Evolutionary conservation across 2,113 vertebrate genomes (phyloP).

Genomic region (Chloroceryle aenea): DNA sequence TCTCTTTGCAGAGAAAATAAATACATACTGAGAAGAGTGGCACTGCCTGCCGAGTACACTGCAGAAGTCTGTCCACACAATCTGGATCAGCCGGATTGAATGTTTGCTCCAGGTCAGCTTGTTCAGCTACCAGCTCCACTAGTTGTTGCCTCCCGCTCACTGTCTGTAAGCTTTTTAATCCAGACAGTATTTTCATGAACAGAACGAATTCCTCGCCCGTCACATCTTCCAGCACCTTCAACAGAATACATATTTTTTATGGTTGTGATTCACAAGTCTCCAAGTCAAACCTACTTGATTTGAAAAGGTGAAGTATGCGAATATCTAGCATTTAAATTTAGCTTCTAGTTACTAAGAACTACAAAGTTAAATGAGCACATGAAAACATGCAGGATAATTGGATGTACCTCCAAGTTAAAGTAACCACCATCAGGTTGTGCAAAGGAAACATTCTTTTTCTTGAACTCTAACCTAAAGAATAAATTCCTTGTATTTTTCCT

Average conservation of each 20-base stretch:
- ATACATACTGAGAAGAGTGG: slow-evolving; percentile 92
- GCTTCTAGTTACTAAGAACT: neutral
- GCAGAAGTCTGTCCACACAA: slow-evolving; percentile 93
- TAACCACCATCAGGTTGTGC: neutral
- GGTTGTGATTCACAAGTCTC: neutral
- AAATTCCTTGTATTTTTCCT: too few relatives aligned
- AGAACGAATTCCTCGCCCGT: slow-evolving; percentile 97
- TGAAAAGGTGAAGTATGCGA: neutral
- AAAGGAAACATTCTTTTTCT: neutral
- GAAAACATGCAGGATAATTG: neutral
- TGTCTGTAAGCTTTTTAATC: slow-evolving; percentile 90
- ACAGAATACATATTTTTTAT: neutral
- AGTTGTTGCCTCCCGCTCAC: slow-evolving; percentile 94
- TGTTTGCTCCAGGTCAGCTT: slow-evolving; percentile 93
- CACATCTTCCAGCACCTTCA: slow-evolving; percentile 96
- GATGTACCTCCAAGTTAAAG: neutral
- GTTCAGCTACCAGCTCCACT: slow-evolving; percentile 94
- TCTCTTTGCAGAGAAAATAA: neutral
- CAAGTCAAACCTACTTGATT: neutral
- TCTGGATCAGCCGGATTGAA: slow-evolving; percentile 92
- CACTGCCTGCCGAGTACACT: slow-evolving; percentile 96
- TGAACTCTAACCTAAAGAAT: too few relatives aligned
- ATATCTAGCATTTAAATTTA: neutral
- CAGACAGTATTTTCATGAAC: slow-evolving; percentile 94
- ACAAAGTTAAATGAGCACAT: neutral